Base-by-base conservation (phyloP, 2,888 invertebrate species). In the Orthonychiurus folsomi region DNA sequence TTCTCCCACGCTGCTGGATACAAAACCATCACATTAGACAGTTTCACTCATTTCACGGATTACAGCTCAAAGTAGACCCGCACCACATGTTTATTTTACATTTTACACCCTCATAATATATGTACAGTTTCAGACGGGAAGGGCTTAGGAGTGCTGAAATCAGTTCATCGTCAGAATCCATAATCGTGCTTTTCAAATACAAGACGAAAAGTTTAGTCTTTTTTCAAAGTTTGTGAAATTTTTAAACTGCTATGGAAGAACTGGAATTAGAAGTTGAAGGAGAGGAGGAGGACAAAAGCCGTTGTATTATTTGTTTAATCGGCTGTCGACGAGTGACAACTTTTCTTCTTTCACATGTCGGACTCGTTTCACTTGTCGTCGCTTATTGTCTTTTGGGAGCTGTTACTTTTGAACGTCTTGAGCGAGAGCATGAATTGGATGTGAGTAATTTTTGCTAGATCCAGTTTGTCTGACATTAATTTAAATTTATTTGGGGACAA, bases 381-480 rank as follows among this genome's bases (percentile, higher is more conserved):
- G 87, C 88, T 24, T 93, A 93, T 79, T 92, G 92, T 79, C 84
- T 92, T 73, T 84, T 90, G 63, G 93, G 93, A 5, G 92, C 92
- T 23, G 86, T 87, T 76, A 86, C 89, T 64, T 93, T 93, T 78
- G 86, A 86, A 77, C 80, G 81, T 60, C 80, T 92, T 63, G 91
- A 92, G 75, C 82, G 83, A 3, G 81, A 83, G 56, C 83, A 90
- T 74, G 91, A 91, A 77, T 81, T 80, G 72, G 81, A 84, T 79
- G 90, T 89, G 76, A 76, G 79, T 74, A 62, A 1, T 15, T 26
- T 26, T 26, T 52, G 9, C 15, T 37, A 37, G 37, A 15, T 37
- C 37, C 37, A 9, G 37, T 37, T 15, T 37, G 37, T 37, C 37
- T 15, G 37, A 9, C 37, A 37, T 15, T 27, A 37, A 25, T 56